Base-by-base conservation (phyloP, 2,888 invertebrate species). In the Chymomyza fuscimana region DNA sequence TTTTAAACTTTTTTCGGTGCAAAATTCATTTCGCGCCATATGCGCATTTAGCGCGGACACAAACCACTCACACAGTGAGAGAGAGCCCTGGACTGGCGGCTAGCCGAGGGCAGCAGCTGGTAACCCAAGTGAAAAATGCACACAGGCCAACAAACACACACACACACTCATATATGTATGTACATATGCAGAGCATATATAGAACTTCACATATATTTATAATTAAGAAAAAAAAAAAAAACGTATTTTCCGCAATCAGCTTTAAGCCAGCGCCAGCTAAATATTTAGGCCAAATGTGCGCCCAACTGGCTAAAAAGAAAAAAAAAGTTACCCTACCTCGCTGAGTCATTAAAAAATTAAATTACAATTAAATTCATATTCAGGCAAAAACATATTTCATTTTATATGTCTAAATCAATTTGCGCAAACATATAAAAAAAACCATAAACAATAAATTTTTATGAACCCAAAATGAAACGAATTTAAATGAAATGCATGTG, bases 11-110 rank as follows among this genome's bases (percentile, higher is more conserved):
- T 67, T 65, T 73, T 73, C 52, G 46, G 56, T 61, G 69, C 54
- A 79, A 86, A 85, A 86, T 83, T 86, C 77, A 86, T 85, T 87
- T 87, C 65, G 86, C 87, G 87, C 81, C 87, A 85, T 74, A 80
- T 83, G 83, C 86, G 83, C 83, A 87, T 78, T 82, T 82, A 80
- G 87, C 86, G 79, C 83, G 77, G 74, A 71, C 74, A 68, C 72
- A 69, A 70, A 78, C 85, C 85, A 69, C 85, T 87, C 72, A 66
- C 71, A 54, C 61, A 59, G 46, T 58, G 29, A 15, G 36, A 58
- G 29, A 16, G 63, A n/a, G 15, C 5, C 52, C 50, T n/a, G 65
- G 46, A 54, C 54, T 62, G 65, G 59, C 80, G 58, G 72, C 25
- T 77, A 70, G 70, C 72, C 60, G 64, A 76, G 65, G 58, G 22